Base-by-base conservation (phyloP, 2,113 vertebrate species). In the Phaethon lepturus region DNA sequence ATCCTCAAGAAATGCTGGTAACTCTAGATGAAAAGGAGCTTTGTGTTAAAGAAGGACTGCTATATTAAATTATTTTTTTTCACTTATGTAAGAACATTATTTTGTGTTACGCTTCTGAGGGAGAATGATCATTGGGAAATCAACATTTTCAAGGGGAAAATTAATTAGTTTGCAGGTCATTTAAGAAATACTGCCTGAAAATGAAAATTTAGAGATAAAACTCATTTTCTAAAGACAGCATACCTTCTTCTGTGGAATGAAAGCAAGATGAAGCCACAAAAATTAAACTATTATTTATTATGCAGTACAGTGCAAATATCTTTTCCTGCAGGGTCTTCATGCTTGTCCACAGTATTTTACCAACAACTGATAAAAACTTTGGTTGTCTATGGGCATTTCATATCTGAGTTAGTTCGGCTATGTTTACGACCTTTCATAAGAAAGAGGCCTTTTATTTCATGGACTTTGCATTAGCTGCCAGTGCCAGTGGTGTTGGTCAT, bases 21-120 rank as follows among this genome's bases (percentile, higher is more conserved):
- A 22, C 76, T 62, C 79, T n/a, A 56, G 86, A 93, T 90, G 73
- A 90, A 89, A 89, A 87, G 88, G 17, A 94, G 84, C 77, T 97
- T 91, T 88, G 63, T 88, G 86, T 47, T 79, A 42, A 82, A 91
- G 68, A 44, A 91, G 42, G 59, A n/a, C 63, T 52, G 56, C 23
- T 78, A 29, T 8, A 73, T 64, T 60, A 44, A 93, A 88, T 92
- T 85, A 20, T 6, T 60, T 75, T 42, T 89, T 81, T 88, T 83
- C 79, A 60, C 40, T 88, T 45, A 29, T 29, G 20, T 24, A 64
- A 84, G 60, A 71, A 47, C 3, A 11, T 93, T 55, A 63, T 80
- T 80, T 81, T 78, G 13, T 45, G 28, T 63, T 81, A 20, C 12
- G 60, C 31, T 93, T 88, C 82, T 49, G 63, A 84, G 20, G 52